A percentile compares a stretch with the other conserved stretches of the same genome.
phyloP scores from a whole-genome alignment of 2,113 vertebrate genomes.

The Tiliqua scincoides region DNA sequence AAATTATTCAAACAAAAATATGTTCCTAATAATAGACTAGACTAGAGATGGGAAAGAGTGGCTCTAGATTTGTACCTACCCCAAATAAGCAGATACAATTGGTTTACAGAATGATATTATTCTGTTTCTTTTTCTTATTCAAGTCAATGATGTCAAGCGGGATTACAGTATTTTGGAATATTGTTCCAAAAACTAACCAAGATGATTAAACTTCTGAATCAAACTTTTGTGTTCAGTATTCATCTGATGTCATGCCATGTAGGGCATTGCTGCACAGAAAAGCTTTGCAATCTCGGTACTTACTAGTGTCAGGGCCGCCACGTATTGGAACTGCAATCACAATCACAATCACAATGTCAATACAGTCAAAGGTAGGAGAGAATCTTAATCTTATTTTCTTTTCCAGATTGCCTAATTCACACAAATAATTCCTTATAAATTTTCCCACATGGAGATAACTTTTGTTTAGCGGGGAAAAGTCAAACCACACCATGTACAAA shows the following conservation, averaged over 20 bases:
- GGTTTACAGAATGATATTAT: background rate
- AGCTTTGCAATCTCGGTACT: background rate
- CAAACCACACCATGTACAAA: too few relatives aligned
- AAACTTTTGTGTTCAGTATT: too few relatives aligned
- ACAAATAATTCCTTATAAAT: too few relatives aligned
- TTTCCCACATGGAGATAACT: background rate
- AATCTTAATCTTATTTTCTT: background rate
- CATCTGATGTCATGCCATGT: background rate
- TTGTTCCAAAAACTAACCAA: background rate
- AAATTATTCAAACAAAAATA: too few relatives aligned
- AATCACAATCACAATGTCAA: conserved; percentile 12
- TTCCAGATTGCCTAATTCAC: background rate
- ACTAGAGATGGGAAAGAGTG: background rate
- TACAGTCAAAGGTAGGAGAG: background rate
- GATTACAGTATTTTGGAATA: background rate
- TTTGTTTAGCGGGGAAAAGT: background rate
- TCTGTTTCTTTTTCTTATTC: background rate
- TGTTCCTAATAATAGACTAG: background rate
- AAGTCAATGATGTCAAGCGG: background rate
- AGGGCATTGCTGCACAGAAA: background rate
- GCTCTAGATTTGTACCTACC: background rate
- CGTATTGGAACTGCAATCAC: background rate
- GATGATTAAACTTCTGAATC: background rate
- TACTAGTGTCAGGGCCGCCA: background rate
- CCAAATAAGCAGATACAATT: background rate